Conservation (phyloP, 2,797 vertebrate genomes). For the Stomatorhinus walkeri region DNA sequence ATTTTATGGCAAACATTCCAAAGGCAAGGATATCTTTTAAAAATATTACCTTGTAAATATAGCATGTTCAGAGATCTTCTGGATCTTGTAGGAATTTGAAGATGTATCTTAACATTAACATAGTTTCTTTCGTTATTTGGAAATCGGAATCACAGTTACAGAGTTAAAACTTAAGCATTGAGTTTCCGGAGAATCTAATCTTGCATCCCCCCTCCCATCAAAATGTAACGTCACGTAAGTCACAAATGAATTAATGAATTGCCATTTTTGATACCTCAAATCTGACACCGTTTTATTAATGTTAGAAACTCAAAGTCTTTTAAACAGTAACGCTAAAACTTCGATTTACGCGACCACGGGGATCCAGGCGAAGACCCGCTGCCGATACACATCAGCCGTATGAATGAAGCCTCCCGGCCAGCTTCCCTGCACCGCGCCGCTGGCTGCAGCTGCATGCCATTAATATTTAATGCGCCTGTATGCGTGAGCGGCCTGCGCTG, state of each 20-base stretch:
- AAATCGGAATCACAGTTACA: neutral
- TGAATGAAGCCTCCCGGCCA: neutral
- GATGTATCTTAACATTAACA: neutral
- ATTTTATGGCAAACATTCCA: neutral
- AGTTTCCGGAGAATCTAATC: neutral
- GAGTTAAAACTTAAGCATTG: neutral
- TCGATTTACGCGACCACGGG: neutral
- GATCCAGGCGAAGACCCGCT: neutral
- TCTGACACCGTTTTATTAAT: neutral
- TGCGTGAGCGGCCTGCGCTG: constrained; percentile 44
- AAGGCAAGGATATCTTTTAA: neutral
- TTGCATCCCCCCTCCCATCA: neutral
- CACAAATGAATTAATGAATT: neutral
- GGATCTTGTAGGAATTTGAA: neutral
- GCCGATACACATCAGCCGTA: neutral
- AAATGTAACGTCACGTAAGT: neutral
- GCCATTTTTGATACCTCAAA: neutral
- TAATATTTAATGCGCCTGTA: constrained; percentile 51
- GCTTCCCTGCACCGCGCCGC: neutral
- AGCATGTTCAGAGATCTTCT: neutral
- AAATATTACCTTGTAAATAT: neutral
- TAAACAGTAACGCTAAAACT: neutral
- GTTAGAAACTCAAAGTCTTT: neutral
- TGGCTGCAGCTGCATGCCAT: constrained; percentile 41
- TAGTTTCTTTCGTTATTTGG: neutral